Base-by-base conservation (phyloP, 1,140 invertebrate species). In the Ridgeia piscesae region DNA sequence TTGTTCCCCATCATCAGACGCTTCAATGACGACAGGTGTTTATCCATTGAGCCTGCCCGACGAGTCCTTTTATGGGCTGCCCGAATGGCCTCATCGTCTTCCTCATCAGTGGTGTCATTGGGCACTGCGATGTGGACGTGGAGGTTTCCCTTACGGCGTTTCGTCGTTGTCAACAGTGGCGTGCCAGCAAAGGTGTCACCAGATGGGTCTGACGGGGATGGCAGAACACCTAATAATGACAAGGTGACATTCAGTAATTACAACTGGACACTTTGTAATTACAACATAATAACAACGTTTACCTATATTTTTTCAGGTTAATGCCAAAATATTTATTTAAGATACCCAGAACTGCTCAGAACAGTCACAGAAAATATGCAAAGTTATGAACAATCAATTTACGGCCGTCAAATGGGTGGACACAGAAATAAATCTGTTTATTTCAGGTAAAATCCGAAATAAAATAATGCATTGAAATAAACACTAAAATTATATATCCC, bases 21-120 rank as follows among this genome's bases (percentile, higher is more conserved):
- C 42, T 48, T n/a, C 42, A 92, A 33, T 14, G 58, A 77, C 4
- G 58, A 77, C 33, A 93, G 92, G 89, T 93, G 93, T 50, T 93
- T 93, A 35, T 93, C 92, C 35, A 93, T 92, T n/a, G 92, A 93
- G n/a, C 91, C 93, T 9, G 93, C 92, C 33, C 93, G 90, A 33
- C 89, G 35, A 21, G 93, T 92, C 34, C 92, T 92, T 35, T 91
- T 33, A 31, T 91, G 48, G 31, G 33, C 35, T 33, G 88, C 21
- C n/a, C 91, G 31, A 89, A 93, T 89, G 8, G 91, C 91, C 42
- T 93, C 93, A 31, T 93, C 92, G 77, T 93, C 88, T 91, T 93
- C 93, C 34, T 93, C 27, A 27, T 93, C 48, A 21, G 34, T 58
- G 1, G 33, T 35, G 31, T 91, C 48, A 21, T 34, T 35, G 6